phyloP scores from a whole-genome alignment of 1,140 invertebrate species.

The Hyles euphorbiae region DNA sequence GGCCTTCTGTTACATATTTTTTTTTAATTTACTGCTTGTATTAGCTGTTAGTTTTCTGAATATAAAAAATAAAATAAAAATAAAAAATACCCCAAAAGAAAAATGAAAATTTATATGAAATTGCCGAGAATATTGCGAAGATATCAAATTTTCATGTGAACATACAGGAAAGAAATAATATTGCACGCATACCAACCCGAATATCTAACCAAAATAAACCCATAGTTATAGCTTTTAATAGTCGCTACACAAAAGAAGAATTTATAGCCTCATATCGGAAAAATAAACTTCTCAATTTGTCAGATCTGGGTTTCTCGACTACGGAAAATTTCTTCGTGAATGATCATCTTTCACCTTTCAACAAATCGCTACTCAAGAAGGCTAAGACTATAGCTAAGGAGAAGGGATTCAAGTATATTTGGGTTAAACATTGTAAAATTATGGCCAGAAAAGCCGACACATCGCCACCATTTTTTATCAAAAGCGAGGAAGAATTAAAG shows the following conservation, averaged over 20 bases:
- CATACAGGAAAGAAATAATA: constrained; percentile 27
- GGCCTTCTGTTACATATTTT: too few relatives aligned
- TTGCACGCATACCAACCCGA: constrained; percentile 22
- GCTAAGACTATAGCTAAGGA: background rate
- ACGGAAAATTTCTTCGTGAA: constrained; percentile 17
- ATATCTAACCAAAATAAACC: constrained; percentile 16
- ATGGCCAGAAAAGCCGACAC: too few relatives aligned
- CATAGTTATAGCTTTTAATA: constrained; percentile 23
- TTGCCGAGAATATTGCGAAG: constrained; percentile 16
- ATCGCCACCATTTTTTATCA: too few relatives aligned
- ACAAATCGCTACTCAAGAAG: constrained; percentile 26
- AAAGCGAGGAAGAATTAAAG: too few relatives aligned
- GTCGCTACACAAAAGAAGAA: constrained; percentile 25
- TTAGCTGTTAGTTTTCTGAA: too few relatives aligned
- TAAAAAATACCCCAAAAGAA: constrained; percentile 22
- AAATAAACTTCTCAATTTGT: constrained; percentile 3
- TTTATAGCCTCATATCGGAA: constrained; percentile 18
- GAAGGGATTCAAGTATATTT: too few relatives aligned
- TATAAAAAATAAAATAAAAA: too few relatives aligned
- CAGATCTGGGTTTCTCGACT: constrained; percentile 8
- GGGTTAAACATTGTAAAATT: too few relatives aligned
- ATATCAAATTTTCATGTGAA: constrained; percentile 7
- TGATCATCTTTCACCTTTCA: constrained; percentile 24
- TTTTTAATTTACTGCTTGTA: too few relatives aligned
- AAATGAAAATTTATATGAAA: constrained; percentile 24